Percentiles rank a stretch among this genome's conserved stretches.
Conservation (phyloP, 1,140 invertebrate genomes). For the Formica exsecta region DNA sequence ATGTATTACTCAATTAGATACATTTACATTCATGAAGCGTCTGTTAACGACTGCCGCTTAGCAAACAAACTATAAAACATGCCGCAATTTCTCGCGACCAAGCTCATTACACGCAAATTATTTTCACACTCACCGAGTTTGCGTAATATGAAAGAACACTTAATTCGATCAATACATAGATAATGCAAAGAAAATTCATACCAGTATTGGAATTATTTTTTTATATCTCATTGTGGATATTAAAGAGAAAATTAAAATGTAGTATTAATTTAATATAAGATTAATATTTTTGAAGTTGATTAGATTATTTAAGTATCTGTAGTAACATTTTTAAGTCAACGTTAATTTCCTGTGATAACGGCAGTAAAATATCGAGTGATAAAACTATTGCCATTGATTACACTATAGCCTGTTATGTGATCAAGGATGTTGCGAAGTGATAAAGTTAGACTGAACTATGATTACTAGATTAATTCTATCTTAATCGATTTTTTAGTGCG, state of each 20-base stretch:
- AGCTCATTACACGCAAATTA: conserved; percentile 25
- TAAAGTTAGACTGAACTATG: conserved; percentile 11
- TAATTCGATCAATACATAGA: not conserved
- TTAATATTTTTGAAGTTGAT: not conserved
- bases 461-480: not conserved
- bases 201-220: not conserved
- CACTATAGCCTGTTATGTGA: not conserved
- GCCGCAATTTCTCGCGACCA: not conserved
- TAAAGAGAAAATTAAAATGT: not conserved
- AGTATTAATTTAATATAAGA: not conserved
- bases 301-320: not conserved
- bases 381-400: conserved; percentile 6
- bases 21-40: conserved; percentile 48
- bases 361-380: not conserved
- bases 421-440: conserved; percentile 3
- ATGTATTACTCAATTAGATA: conserved; percentile 26
- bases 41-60: conserved; percentile 24
- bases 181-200: not conserved
- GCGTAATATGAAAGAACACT: not conserved
- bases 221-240: too few species aligned
- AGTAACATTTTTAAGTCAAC: not conserved
- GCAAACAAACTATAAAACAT: conserved; percentile 42
- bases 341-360: conserved; percentile 24
- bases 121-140: conserved; percentile 18
- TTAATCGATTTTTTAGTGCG: not conserved